Evolutionary conservation across 2,797 vertebrate species (phyloP).

Genomic region (Siniperca scherzeri): DNA sequence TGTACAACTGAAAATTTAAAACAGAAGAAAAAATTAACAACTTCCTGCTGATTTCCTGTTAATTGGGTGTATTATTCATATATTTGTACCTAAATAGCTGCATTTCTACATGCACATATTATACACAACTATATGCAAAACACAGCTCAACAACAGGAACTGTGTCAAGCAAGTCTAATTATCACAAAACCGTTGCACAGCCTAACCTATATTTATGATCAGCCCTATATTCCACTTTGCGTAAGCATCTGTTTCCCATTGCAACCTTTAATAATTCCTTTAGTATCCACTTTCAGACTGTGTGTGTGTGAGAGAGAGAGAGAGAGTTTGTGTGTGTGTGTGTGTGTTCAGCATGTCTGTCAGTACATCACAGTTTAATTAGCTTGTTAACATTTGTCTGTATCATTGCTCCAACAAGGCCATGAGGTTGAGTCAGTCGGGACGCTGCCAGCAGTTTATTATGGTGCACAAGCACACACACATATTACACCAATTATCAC

Average conservation of each 20-base stretch:
- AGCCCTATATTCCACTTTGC: slow-evolving; percentile 43
- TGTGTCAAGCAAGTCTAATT: slow-evolving; percentile 41
- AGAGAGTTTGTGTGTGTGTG: neutral
- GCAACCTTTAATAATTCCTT: slow-evolving; percentile 51
- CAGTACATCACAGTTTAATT: slow-evolving; percentile 74
- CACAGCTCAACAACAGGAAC: neutral
- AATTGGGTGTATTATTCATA: neutral
- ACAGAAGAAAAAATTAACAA: slow-evolving; percentile 15
- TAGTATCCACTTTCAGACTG: slow-evolving; percentile 70
- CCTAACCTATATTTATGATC: slow-evolving; percentile 52
- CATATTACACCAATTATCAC: slow-evolving; percentile 47
- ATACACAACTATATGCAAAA: neutral
- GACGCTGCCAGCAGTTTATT: slow-evolving; percentile 69
- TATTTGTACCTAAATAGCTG: neutral
- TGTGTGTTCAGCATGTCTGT: slow-evolving; percentile 61
- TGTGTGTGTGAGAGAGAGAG: slow-evolving; percentile 26
- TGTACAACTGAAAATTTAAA: slow-evolving; percentile 90
- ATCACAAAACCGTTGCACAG: slow-evolving; percentile 40
- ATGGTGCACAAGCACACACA: slow-evolving; percentile 34
- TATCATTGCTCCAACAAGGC: slow-evolving; percentile 66
- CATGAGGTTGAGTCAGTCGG: slow-evolving; percentile 50
- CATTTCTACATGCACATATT: neutral
- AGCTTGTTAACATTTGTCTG: slow-evolving; percentile 83
- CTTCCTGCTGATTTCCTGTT: neutral
- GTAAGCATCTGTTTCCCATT: slow-evolving; percentile 42